Evolutionary conservation across 2,797 vertebrate genomes (phyloP), one percentile per base, ranked within the genome.

Genomic region (Vireo griseus): DNA sequence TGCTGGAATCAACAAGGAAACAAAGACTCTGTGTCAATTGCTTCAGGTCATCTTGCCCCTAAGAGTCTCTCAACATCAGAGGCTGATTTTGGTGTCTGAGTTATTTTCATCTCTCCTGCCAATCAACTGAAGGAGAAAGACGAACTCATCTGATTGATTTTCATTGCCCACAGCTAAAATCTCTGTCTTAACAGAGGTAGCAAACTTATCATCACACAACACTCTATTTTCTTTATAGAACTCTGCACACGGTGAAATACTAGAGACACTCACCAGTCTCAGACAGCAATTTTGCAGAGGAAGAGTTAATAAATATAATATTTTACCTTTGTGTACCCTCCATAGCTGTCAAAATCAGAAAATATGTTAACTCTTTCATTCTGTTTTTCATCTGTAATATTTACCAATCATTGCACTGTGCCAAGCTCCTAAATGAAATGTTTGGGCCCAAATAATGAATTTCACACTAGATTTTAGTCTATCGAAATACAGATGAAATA

Each of bases 111-210:
- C 83, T 26, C 44, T 59, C 19, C 82, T 96, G 88, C 86, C 84
- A 96, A 72, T 93, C 94, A 95, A 66, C 69, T 67, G 73, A 67
- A 71, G 45, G 90, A 89, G 72, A 66, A 94, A 95, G 89, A 59
- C 80, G 48, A 96, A 95, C 92, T 94, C 79, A 90, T 76, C 69
- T 90, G 90, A 97, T 95, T 95, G 94, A 96, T 94, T 97, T 97
- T 96, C 77, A 80, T 71, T 92, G 93, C 95, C 95, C 92, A 90
- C 62, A 95, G 97, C 89, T 94, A 93, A 96, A 94, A 74, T 75
- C 55, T 67, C 80, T 71, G 67, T 86, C 77, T 93, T 93, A 94
- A 83, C 57, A 11, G 76, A 95, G 35, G 50, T 26, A 88, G 88
- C 61, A 58, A 92, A 86, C 72, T 93, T 95, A 87, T 90, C 83